Base-by-base conservation (phyloP, 2,113 vertebrate genomes). In the Poeciliopsis turrubarensis region DNA sequence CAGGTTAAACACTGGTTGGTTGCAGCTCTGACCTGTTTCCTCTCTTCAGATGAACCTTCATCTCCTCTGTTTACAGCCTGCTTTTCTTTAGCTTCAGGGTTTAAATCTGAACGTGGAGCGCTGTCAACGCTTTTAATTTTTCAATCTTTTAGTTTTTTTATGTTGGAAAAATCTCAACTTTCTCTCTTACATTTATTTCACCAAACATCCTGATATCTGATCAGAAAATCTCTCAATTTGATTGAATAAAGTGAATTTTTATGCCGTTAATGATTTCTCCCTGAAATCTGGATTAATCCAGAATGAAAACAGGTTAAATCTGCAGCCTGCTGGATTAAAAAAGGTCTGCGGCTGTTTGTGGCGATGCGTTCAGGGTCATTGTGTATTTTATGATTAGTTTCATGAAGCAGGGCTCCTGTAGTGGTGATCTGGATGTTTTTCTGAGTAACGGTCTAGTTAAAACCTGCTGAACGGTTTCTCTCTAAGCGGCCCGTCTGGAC, bases 401-500 rank as follows among this genome's bases (percentile, higher is more conserved):
- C 51, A n/a, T 6, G 7, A 6, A 14, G 44, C 44, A 7, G 17
- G 51, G 25, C 51, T 57, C 22, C 25, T 57, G 5, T 22, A 19
- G 47, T 3, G 17, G 5, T 54, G 47, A 15, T 15, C 39, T 22
- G 19, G 47, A 19, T 25, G 51, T 57, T 57, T 57, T n/a, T n/a
- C 51, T 9, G 6, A 1, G 22, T 57, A 25, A 11, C 0, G 9
- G 51, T 64, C 29, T 19, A 22, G 29, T 65, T 37, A n/a, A 12
- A 32, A 37, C 29, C 29, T 32, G 30, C 65, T 34, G 66, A 76
- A 62, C 2, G 13, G 30, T 70, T 54, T 47, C 29, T 31, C 34
- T 75, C 68, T 10, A 57, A 27, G 72, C 17, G n/a, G 72, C 61
- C 61, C 17, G 25, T 73, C 57, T 15, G 44, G 39, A 79, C 60